Percentiles rank a stretch among this genome's conserved stretches.
These are phyloP conservation scores for Tubiluchus corallicola DNA, from an alignment of 2,888 invertebrate species.

Conservation along the genomic window DNA sequence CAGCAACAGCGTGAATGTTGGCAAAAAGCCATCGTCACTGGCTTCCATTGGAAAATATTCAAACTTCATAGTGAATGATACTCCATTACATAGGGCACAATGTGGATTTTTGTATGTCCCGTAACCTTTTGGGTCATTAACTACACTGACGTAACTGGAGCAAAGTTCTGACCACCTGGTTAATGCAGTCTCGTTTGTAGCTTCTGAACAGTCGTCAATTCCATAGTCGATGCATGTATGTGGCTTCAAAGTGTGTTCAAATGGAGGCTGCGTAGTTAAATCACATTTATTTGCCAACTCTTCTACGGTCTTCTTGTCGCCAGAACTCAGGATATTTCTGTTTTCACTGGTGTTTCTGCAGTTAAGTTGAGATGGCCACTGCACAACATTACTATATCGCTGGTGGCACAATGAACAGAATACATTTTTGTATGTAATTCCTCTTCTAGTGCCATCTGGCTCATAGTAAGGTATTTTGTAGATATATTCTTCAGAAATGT, in stretches of 20 bases:
- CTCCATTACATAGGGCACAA: neutral
- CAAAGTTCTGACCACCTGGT: neutral
- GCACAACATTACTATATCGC: no score
- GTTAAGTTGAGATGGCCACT: neutral
- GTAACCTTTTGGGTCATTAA: neutral
- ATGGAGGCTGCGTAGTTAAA: no score
- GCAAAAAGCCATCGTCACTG: no score
- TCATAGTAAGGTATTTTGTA: neutral
- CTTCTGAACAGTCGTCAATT: neutral
- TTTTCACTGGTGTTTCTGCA: neutral
- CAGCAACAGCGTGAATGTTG: neutral
- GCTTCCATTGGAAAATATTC: no score
- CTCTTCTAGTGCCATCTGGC: neutral
- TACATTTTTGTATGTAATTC: conserved; percentile 3
- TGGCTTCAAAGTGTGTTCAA: no score
- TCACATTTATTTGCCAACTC: neutral
- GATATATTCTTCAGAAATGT: no score
- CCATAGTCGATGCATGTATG: neutral
- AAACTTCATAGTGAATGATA: neutral
- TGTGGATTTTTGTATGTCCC: neutral
- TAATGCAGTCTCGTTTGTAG: no score
- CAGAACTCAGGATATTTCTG: neutral
- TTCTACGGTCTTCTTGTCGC: neutral
- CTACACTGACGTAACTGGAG: neutral
- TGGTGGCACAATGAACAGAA: neutral